A percentile compares a stretch with the other conserved stretches of the same genome.
Evolutionary conservation across 30 jellyfish, hydroid and myxozoan genomes (phyloP).

Genomic region (Aurelia coerulea): DNA sequence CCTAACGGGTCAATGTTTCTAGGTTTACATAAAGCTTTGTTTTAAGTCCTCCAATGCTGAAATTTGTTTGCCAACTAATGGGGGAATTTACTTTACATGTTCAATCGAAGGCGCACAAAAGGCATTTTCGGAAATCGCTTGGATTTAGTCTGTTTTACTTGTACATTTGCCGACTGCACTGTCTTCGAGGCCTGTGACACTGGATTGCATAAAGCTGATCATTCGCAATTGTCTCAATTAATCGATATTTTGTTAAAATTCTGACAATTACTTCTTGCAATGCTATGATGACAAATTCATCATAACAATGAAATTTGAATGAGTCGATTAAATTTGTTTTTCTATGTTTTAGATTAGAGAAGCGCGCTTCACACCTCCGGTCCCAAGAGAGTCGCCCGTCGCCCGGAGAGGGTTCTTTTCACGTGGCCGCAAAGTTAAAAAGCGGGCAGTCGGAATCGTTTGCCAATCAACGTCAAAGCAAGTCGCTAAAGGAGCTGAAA

Average conservation of each 20-base stretch:
- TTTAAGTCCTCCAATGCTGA: slow-evolving; percentile 14
- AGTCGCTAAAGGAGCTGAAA: slow-evolving; percentile 2
- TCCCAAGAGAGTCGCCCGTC: slow-evolving; percentile 32
- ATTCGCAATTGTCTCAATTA: slow-evolving; percentile 26
- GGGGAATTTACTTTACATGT: slow-evolving; percentile 43
- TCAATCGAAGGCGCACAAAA: slow-evolving; percentile 57
- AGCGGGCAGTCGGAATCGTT: slow-evolving; percentile 39
- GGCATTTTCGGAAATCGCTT: slow-evolving; percentile 52
- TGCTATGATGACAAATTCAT: neutral
- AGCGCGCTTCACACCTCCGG: slow-evolving; percentile 31
- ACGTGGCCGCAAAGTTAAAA: slow-evolving; percentile 9
- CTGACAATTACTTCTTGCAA: slow-evolving; percentile 22
- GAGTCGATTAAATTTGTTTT: slow-evolving; percentile 27
- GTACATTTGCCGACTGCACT: slow-evolving; percentile 51
- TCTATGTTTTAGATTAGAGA: slow-evolving; percentile 33
- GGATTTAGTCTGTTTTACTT: slow-evolving; percentile 39
- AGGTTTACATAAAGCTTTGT: slow-evolving; percentile 44
- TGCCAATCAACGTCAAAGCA: slow-evolving; percentile 14
- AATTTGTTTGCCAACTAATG: slow-evolving; percentile 49
- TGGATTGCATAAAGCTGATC: neutral
- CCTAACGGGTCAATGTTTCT: neutral
- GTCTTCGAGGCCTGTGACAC: neutral
- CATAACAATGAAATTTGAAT: slow-evolving; percentile 8
- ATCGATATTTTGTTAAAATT: slow-evolving; percentile 26
- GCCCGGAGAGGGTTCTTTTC: slow-evolving; percentile 35